Percentiles rank a stretch among this genome's conserved stretches.
phyloP scores from a whole-genome alignment of 2,113 vertebrate species.

The Callipepla squamata region DNA sequence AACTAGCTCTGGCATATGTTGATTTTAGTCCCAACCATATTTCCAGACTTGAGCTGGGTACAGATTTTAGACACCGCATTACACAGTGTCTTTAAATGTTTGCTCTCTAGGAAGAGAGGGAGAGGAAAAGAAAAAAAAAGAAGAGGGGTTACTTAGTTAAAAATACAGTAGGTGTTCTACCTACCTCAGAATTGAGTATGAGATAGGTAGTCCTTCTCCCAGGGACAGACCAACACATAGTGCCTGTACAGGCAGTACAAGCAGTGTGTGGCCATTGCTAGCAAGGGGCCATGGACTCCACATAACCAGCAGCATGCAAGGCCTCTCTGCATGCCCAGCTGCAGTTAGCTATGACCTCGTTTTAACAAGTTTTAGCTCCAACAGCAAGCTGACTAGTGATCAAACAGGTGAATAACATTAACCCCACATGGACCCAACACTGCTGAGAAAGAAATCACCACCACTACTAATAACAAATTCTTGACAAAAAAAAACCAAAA shows the following conservation, averaged over 20 bases:
- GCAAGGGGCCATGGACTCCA: not conserved
- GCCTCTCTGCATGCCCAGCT: not conserved
- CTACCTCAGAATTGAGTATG: not conserved
- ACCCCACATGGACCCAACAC: not conserved
- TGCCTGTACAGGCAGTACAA: not conserved
- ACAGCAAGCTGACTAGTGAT: not conserved
- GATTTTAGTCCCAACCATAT: not conserved
- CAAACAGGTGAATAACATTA: not conserved
- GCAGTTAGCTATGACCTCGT: rapidly evolving
- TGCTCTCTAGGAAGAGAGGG: not conserved
- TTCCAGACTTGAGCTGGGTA: not conserved
- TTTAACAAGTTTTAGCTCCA: not conserved
- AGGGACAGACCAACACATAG: not conserved
- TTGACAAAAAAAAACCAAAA: not conserved
- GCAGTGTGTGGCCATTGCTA: too few species aligned
- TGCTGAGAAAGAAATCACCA: not conserved
- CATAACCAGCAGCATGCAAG: not conserved
- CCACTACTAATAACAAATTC: not conserved
- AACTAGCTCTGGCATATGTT: not conserved
- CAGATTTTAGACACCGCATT: not conserved
- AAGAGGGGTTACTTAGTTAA: not conserved
- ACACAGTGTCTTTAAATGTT: not conserved
- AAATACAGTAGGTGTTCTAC: not conserved
- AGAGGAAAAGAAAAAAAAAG: rapidly evolving
- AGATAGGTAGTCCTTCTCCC: not conserved